phyloP scores from a whole-genome alignment of 2,797 vertebrate genomes.

The Lepidocolaptes lacrymiger region DNA sequence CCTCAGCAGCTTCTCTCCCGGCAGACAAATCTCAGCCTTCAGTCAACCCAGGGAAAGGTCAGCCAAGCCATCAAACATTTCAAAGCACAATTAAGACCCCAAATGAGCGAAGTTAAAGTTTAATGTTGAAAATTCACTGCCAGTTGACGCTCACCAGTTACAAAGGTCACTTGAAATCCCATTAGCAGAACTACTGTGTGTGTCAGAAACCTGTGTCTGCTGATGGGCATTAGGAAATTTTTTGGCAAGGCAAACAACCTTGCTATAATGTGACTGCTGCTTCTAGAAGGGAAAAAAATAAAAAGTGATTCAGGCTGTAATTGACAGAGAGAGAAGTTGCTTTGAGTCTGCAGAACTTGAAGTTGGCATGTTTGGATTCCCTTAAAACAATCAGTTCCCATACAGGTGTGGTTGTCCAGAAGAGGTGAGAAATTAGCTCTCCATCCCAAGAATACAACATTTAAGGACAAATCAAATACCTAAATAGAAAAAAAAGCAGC shows the following conservation, averaged over 20 bases:
- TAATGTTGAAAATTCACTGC: not conserved
- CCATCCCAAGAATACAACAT: not conserved
- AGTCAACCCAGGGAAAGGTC: constrained; percentile 45
- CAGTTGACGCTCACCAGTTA: not conserved
- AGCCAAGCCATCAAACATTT: constrained; percentile 46
- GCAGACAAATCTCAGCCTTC: constrained; percentile 24
- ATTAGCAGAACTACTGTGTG: not conserved
- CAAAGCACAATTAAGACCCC: constrained; percentile 46
- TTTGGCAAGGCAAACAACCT: not conserved
- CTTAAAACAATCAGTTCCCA: not conserved
- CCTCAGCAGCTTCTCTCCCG: not conserved
- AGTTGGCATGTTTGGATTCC: not conserved
- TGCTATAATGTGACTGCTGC: not conserved
- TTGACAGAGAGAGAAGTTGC: not conserved
- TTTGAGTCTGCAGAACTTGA: not conserved
- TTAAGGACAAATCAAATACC: not conserved
- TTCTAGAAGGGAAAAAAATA: not conserved
- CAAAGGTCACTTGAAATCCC: constrained; percentile 9
- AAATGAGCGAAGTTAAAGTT: constrained; percentile 36
- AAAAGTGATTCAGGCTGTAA: not conserved
- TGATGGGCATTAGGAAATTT: not conserved
- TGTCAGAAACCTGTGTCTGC: not conserved
- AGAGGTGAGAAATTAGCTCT: not conserved
- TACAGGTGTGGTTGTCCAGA: not conserved
- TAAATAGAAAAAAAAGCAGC: not conserved